These are phyloP conservation scores for Zaprionus nigranus DNA, from an alignment of 1,140 invertebrate species.

Conservation along the genomic window DNA sequence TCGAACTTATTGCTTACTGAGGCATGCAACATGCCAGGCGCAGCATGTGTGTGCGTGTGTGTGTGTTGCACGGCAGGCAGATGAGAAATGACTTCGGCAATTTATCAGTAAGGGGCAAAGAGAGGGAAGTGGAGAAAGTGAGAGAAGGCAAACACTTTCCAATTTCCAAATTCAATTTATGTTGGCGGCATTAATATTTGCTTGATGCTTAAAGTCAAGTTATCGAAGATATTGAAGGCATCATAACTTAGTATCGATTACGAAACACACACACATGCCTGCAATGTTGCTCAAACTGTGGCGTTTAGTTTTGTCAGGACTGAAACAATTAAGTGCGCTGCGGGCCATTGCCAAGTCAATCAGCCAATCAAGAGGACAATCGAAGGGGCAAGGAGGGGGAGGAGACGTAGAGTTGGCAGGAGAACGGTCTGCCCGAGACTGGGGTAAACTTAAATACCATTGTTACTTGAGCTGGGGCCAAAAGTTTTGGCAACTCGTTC, in stretches of 20 bases:
- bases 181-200: neutral
- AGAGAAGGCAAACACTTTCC: neutral
- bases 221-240: neutral
- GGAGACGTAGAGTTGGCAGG: neutral
- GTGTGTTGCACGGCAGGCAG: neutral
- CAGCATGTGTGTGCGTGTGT: constrained; percentile 25
- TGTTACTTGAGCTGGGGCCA: constrained; percentile 32
- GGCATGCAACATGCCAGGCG: constrained; percentile 74
- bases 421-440: neutral
- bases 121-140: neutral
- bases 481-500: constrained; percentile 54
- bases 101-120: neutral
- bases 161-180: neutral
- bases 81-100: neutral
- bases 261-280: neutral
- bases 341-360: constrained; percentile 72
- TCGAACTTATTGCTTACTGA: constrained; percentile 78
- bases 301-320: constrained; percentile 42
- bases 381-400: neutral
- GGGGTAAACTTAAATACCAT: constrained; percentile 40
- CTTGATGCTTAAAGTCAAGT: neutral
- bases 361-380: constrained; percentile 61
- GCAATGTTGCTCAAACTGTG: constrained; percentile 21
- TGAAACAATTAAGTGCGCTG: constrained; percentile 68
- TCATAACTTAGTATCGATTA: neutral